Percentiles rank a stretch among this genome's conserved stretches.
These are phyloP conservation scores for Drosophila grimshawi DNA, from an alignment of 1,140 invertebrate species.

Conservation along the genomic window DNA sequence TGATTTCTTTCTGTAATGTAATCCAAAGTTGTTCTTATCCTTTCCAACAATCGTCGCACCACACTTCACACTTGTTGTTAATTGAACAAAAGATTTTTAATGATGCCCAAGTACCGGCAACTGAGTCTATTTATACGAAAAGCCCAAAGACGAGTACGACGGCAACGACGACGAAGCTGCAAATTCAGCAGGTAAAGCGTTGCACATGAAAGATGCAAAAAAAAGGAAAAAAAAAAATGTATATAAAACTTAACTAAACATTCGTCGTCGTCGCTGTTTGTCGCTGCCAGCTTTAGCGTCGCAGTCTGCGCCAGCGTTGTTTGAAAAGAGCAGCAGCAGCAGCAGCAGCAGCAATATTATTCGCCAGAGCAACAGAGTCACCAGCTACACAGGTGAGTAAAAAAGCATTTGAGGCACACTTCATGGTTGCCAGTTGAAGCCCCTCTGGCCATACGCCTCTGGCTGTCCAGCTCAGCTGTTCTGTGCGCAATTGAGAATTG, in stretches of 20 bases:
- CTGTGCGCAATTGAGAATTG: slow-evolving; percentile 46
- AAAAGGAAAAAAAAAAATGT: slow-evolving; percentile 46
- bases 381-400: slow-evolving; percentile 22
- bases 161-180: slow-evolving; percentile 37
- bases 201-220: slow-evolving; percentile 72
- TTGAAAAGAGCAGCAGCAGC: slow-evolving; percentile 48
- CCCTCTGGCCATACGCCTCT: slow-evolving; percentile 25
- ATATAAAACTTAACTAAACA: slow-evolving; percentile 69
- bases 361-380: slow-evolving; percentile 11
- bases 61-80: slow-evolving; percentile 71
- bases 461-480: slow-evolving; percentile 49
- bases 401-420: slow-evolving; percentile 6
- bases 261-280: slow-evolving; percentile 54
- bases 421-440: not conserved
- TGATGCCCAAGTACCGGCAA: slow-evolving; percentile 82
- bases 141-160: slow-evolving; percentile 39
- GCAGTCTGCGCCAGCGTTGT: slow-evolving; percentile 26
- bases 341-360: slow-evolving; percentile 10
- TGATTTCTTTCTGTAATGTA: slow-evolving; percentile 41
- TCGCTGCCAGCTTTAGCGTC: slow-evolving; percentile 15
- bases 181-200: slow-evolving; percentile 69
- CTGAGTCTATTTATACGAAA: slow-evolving; percentile 82
- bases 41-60: slow-evolving; percentile 37
- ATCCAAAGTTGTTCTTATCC: slow-evolving; percentile 65
- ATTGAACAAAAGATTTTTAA: slow-evolving; percentile 84